These are phyloP conservation scores for Drosophila yakuba DNA, from an alignment of 1,140 invertebrate genomes.

Conservation along the genomic window DNA sequence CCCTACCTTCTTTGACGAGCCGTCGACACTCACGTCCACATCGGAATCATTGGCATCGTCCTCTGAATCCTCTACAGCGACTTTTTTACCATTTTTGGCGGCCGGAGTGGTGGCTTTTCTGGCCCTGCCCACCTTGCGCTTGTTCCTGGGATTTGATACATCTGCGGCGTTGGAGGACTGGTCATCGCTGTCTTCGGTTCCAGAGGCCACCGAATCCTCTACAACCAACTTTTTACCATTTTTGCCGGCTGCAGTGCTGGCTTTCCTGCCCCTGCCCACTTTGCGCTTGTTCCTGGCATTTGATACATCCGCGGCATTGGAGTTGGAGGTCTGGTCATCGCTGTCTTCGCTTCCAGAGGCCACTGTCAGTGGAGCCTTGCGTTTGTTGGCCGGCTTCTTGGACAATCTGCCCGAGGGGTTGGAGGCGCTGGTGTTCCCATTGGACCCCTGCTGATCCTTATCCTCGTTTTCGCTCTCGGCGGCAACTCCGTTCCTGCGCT, in stretches of 20 bases:
- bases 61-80: constrained; percentile 9
- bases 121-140: constrained; percentile 31
- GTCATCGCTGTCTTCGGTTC: constrained; percentile 53
- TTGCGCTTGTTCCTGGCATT: constrained; percentile 6
- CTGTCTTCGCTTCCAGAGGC: constrained; percentile 39
- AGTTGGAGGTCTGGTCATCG: constrained; percentile 60
- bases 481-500: constrained; percentile 34
- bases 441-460: constrained; percentile 14
- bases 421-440: not conserved
- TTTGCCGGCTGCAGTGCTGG: constrained; percentile 30
- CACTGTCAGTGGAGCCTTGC: constrained; percentile 26
- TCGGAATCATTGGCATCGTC: constrained; percentile 1
- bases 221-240: constrained; percentile 26
- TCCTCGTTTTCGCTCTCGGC: constrained; percentile 48
- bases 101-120: constrained; percentile 32
- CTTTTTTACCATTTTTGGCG: constrained; percentile 42
- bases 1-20: too few species aligned
- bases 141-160: too few species aligned
- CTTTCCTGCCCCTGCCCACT: constrained; percentile 34
- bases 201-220: constrained; percentile 7
- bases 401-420: not conserved
- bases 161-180: constrained; percentile 42
- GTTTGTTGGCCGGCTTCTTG: constrained; percentile 15
- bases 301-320: not conserved
- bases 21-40: too few species aligned